Base-by-base conservation (phyloP, 1,140 invertebrate genomes). In the Metaphire vulgaris region DNA sequence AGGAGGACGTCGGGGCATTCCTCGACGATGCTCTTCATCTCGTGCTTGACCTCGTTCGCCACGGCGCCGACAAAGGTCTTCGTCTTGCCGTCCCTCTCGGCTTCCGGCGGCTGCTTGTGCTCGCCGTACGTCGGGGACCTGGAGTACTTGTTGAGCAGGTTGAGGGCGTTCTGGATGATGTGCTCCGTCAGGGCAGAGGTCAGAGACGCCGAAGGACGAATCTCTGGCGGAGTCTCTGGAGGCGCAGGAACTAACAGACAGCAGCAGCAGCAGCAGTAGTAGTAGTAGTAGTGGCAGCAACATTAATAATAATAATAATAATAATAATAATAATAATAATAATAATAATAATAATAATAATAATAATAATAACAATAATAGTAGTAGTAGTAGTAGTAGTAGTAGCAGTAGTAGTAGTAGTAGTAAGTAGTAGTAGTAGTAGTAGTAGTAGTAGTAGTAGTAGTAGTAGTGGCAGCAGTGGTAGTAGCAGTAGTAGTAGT, bases 291-390 rank as follows among this genome's bases (percentile, higher is more conserved):
- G 6, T 56, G 6, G 41, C 41, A 56, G 41, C 6, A 56, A 56
- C 41, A 56, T 56, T 56, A 56, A 6, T 56, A 21, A 56, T 56
- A 12, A 56, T 12, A 56, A 56, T 56, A 56, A 56, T 56, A 12
- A 12, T 56, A 56, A 56, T 56, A n/a, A n/a, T n/a, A n/a, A n/a
- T n/a, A n/a, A n/a, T n/a, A n/a, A n/a, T n/a, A n/a, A n/a, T n/a
- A n/a, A n/a, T n/a, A n/a, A n/a, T n/a, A n/a, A n/a, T 65, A 65
- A n/a, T 65, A 65, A n/a, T n/a, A 65, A n/a, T 65, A 65, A n/a
- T 65, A 65, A n/a, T 65, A 65, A n/a, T 65, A 65, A n/a, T 65
- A 65, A n/a, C n/a, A 65, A n/a, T 65, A 65, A n/a, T 65, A 65
- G 64, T 65, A 65, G 64, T 65, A 65, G 64, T 65, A 65, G 64